Base-by-base conservation (phyloP, 2,797 vertebrate genomes). In the Gorsachius magnificus region DNA sequence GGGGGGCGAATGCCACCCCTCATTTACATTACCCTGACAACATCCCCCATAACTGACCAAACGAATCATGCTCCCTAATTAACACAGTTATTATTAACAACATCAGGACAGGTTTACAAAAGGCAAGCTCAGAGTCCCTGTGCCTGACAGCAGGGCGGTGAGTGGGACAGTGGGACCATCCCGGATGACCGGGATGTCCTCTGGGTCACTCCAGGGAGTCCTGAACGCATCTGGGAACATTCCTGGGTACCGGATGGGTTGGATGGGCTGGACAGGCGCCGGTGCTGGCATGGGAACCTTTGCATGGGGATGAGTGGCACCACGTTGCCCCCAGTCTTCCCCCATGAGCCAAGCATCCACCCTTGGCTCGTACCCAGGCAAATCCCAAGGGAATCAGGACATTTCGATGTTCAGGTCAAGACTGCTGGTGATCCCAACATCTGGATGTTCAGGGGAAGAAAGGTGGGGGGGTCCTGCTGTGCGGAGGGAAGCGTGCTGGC, bases 11-110 rank as follows among this genome's bases (percentile, higher is more conserved):
- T 91, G 96, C 78, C 95, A 95, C 20, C 83, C 83, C 64, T 64
- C 75, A 60, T 97, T 74, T 94, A 3, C 2, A 2, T 96, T 74
- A 65, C 66, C 31, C 70, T 81, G 88, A 89, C 93, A 84, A 24
- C 6, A 48, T 45, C 58, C 77, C 75, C 18, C 43, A 20, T 9
- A 92, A 48, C 70, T 90, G 96, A 94, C 96, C 83, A 21, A 96
- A 94, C 12, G 1, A 84, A 96, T 97, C 92, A 93, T 2, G 43
- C 71, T 85, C 58, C 31, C 48, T 93, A 93, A 96, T 94, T 94
- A 96, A 64, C 26, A 13, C 21, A 28, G 77, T 86, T 96, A 83
- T 94, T 88, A 93, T 90, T 94, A 97, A 83, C 33, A 1, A 20
- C 5, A 77, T 93, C 95, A 86, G 92, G 86, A 83, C 36, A 46